These are phyloP conservation scores for Lagopus leucura DNA, from an alignment of 2,113 vertebrate genomes.

Conservation along the genomic window DNA sequence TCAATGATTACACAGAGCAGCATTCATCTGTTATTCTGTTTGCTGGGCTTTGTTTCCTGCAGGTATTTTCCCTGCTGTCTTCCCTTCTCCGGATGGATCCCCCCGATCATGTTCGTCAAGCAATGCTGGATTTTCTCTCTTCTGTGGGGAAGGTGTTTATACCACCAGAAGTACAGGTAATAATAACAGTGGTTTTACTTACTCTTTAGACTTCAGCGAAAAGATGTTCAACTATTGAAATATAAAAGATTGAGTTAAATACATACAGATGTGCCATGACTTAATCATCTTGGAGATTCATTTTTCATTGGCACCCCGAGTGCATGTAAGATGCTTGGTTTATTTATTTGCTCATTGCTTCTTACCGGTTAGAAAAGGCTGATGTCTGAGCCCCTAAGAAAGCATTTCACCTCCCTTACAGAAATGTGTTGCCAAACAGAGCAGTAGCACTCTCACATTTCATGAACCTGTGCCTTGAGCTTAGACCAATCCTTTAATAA, in stretches of 20 bases:
- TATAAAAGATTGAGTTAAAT: background rate
- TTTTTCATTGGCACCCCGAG: background rate
- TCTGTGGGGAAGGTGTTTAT: conserved; percentile 86
- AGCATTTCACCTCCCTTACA: background rate
- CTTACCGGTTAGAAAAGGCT: background rate
- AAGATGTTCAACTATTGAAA: background rate
- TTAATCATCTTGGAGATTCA: background rate
- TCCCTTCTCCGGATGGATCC: conserved; percentile 78
- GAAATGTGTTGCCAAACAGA: background rate
- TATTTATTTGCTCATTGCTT: background rate
- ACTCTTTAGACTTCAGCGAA: background rate
- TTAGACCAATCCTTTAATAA: background rate
- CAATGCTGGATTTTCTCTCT: conserved; percentile 84
- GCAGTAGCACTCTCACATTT: background rate
- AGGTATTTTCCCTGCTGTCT: conserved; percentile 84
- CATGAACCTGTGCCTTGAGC: background rate
- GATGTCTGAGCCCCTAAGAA: background rate
- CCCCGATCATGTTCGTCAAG: conserved; percentile 81
- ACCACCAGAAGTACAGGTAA: conserved; percentile 86
- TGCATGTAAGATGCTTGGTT: background rate
- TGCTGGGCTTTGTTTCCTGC: background rate
- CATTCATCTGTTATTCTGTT: background rate
- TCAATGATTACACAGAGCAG: background rate
- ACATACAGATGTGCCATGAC: background rate
- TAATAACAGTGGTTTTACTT: background rate